Percentiles rank a stretch among this genome's conserved stretches.
Evolutionary conservation across 2,797 vertebrate species (phyloP).

Genomic region (Cephalopachus bancanus): DNA sequence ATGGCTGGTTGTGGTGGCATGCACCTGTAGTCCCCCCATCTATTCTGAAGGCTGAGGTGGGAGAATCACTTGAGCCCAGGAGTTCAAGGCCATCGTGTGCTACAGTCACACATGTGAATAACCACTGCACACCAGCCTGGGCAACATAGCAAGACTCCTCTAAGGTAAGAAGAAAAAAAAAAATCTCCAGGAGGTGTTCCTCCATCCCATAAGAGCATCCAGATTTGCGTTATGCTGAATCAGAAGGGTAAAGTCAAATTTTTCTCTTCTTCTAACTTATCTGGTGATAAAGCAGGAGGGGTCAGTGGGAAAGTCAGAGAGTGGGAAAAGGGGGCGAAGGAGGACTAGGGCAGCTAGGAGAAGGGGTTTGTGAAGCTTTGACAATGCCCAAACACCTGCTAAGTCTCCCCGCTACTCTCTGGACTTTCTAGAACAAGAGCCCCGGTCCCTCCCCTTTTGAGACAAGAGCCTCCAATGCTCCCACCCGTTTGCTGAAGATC

Average conservation of each 20-base stretch:
- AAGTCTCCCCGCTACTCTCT: background rate
- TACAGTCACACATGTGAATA: background rate
- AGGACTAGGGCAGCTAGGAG: background rate
- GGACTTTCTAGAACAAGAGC: background rate
- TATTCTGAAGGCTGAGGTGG: background rate
- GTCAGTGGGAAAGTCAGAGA: background rate
- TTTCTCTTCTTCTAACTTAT: background rate
- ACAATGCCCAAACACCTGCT: background rate
- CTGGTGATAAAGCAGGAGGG: background rate
- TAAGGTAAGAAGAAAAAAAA: background rate
- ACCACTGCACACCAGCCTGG: background rate
- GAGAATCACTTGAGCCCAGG: background rate
- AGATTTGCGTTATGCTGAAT: background rate
- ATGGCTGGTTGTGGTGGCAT: background rate
- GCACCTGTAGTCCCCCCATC: background rate
- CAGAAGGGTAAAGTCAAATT: background rate
- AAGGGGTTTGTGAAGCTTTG: background rate
- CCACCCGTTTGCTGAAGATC: background rate
- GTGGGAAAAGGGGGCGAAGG: background rate
- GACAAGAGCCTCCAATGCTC: background rate
- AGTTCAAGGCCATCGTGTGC: background rate
- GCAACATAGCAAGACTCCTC: background rate
- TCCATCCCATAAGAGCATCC: background rate
- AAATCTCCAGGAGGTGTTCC: background rate
- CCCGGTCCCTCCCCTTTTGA: background rate